Conservation (phyloP, 2,113 vertebrate genomes). For the Dromiciops gliroides region DNA sequence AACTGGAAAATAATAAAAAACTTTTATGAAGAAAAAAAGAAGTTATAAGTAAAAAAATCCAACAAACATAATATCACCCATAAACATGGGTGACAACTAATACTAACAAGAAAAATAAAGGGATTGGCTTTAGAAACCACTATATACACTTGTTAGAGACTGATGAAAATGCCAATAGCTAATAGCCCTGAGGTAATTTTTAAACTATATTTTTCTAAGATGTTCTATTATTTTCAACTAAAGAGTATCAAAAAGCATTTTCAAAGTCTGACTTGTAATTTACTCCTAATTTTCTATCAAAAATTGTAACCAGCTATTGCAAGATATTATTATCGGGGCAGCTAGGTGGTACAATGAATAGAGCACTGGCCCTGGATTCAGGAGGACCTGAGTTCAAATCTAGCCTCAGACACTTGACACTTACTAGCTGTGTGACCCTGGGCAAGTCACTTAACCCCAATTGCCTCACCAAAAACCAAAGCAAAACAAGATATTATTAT, state of each 20-base stretch:
- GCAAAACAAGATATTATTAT: no score
- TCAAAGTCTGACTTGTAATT: neutral
- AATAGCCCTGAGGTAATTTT: neutral
- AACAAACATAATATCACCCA: neutral
- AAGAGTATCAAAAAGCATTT: neutral
- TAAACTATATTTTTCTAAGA: neutral
- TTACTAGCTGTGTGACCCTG: no score
- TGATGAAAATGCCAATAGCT: neutral
- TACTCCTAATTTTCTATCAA: neutral
- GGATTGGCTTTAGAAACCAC: neutral
- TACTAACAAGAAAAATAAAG: neutral
- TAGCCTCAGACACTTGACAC: no score
- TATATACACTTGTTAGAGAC: neutral
- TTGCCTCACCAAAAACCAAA: no score
- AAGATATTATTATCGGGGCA: no score
- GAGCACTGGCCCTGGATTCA: no score
- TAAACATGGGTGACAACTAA: neutral
- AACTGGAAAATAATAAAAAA: no score
- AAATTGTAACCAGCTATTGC: neutral
- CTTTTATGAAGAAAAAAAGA: no score
- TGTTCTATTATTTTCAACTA: neutral
- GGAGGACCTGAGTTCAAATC: no score
- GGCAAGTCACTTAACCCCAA: no score
- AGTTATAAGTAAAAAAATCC: neutral
- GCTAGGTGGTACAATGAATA: no score